Percentiles rank a stretch among this genome's conserved stretches.
Conservation (phyloP, 2,888 invertebrate species). For the Cephus pulcher region DNA sequence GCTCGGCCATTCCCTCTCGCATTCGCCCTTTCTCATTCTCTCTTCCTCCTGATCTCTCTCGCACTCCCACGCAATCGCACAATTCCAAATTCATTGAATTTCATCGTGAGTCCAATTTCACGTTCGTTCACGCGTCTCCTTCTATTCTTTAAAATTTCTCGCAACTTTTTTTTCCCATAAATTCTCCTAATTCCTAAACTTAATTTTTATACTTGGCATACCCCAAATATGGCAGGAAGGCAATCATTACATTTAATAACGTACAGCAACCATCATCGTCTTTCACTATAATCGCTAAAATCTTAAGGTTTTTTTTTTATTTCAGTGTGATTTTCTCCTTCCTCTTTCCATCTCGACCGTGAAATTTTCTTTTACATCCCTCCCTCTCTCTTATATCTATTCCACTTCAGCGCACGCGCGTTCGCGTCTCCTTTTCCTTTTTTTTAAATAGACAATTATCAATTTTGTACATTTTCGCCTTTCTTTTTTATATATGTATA, state of each 20-base stretch:
- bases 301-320: constrained; percentile 23
- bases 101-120: neutral
- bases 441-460: constrained; percentile 39
- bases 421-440: constrained; percentile 23
- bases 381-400: constrained; percentile 16
- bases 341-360: constrained; percentile 11
- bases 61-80: neutral
- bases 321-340: constrained; percentile 21
- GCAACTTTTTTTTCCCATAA: constrained; percentile 25
- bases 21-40: constrained; percentile 27
- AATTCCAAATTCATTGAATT: constrained; percentile 6
- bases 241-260: constrained; percentile 70
- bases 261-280: constrained; percentile 64
- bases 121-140: constrained; percentile 5
- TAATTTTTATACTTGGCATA: constrained; percentile 71
- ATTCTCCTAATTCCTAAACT: constrained; percentile 60
- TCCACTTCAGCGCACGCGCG: neutral
- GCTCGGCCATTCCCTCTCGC: constrained; percentile 27
- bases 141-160: constrained; percentile 18
- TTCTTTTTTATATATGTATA: neutral
- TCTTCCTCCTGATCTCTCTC: constrained; percentile 29
- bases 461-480: constrained; percentile 46
- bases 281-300: constrained; percentile 34
- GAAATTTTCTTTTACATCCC: constrained; percentile 15
- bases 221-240: constrained; percentile 75